phyloP scores from a whole-genome alignment of 2,888 invertebrate genomes.

The Harpalus rufipes region DNA sequence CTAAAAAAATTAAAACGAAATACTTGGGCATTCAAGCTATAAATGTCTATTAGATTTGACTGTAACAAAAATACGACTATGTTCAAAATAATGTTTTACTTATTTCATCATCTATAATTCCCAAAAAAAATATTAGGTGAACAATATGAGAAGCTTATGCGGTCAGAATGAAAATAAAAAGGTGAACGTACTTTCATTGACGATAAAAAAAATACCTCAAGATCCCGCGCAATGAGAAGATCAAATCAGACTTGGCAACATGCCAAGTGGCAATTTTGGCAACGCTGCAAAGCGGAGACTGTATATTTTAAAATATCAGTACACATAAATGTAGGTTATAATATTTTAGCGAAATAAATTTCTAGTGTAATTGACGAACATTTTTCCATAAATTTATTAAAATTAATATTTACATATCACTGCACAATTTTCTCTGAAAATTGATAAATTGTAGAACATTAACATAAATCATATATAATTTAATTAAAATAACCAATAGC shows the following conservation, averaged over 20 bases:
- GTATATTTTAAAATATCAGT: conserved; percentile 44
- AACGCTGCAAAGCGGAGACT: conserved; percentile 6
- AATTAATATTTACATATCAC: conserved; percentile 39
- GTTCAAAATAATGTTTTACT: too few species aligned
- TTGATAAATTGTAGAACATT: conserved; percentile 30
- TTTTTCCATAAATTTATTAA: conserved; percentile 38
- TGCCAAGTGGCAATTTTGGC: conserved; percentile 37
- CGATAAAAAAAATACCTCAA: conserved; percentile 33
- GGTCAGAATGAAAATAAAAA: conserved; percentile 29
- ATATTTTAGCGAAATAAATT: conserved; percentile 32
- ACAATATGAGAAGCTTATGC: neutral
- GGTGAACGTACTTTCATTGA: conserved; percentile 46
- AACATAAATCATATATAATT: conserved; percentile 21
- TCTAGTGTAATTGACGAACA: conserved; percentile 4
- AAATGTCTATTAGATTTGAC: too few species aligned
- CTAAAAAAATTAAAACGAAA: too few species aligned
- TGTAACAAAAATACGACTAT: too few species aligned
- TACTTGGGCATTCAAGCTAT: too few species aligned
- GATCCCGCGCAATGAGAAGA: conserved; percentile 26
- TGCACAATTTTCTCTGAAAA: conserved; percentile 28
- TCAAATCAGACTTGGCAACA: conserved; percentile 41
- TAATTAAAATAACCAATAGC: conserved; percentile 28
- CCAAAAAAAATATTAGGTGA: conserved; percentile 6
- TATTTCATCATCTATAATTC: neutral
- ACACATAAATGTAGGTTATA: conserved; percentile 41